Conservation (phyloP, 2,797 vertebrate species). For the Crenichthys baileyi region DNA sequence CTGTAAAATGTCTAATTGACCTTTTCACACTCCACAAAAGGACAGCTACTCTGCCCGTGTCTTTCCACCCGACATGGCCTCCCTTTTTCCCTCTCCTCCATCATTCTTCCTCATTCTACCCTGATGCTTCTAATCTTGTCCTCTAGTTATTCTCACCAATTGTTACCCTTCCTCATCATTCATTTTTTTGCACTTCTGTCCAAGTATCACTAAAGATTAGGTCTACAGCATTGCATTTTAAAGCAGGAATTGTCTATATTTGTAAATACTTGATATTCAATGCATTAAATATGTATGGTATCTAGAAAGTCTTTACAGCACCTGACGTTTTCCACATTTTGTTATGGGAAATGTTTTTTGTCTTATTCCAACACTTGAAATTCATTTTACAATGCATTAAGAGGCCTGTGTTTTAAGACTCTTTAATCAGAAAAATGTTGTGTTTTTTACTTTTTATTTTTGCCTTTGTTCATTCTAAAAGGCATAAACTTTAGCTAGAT, state of each 20-base stretch:
- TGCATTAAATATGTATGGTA: no score
- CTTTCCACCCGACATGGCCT: conserved; percentile 24
- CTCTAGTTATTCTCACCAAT: conserved; percentile 26
- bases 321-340: neutral
- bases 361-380: neutral
- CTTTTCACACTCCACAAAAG: conserved; percentile 70
- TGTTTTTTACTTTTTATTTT: no score
- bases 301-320: neutral
- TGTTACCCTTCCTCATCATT: neutral
- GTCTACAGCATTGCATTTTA: neutral
- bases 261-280: no score
- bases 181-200: neutral
- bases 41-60: conserved; percentile 38
- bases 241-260: neutral
- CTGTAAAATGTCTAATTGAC: conserved; percentile 73
- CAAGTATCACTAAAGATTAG: neutral
- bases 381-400: no score
- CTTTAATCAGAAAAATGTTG: no score
- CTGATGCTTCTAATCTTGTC: conserved; percentile 21
- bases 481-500: no score
- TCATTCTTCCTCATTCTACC: conserved; percentile 18
- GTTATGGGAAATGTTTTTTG: neutral
- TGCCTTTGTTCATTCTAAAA: no score
- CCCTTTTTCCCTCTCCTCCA: conserved; percentile 40
- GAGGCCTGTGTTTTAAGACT: no score